These are phyloP conservation scores for Halichondria panicea DNA, from an alignment of 37 sponge, comb jelly and placozoan species.

Conservation along the genomic window DNA sequence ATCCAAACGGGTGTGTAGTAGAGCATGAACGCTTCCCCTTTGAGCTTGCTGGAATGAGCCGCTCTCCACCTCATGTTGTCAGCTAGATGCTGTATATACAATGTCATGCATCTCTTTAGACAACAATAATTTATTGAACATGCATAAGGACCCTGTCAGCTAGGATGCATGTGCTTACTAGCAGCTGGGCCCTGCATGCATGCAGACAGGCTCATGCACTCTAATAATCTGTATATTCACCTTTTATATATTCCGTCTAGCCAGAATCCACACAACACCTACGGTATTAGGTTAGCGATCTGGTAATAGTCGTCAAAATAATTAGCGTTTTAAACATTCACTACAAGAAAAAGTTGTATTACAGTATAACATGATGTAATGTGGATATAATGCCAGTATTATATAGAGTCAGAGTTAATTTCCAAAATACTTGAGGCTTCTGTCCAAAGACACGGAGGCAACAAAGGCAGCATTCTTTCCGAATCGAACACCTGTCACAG, in stretches of 20 bases:
- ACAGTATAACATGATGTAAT: background rate
- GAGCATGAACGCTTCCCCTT: constrained; percentile 50
- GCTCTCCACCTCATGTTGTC: constrained; percentile 19
- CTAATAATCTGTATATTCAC: too few species aligned
- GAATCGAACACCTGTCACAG: constrained; percentile 85
- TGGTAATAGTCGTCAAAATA: background rate
- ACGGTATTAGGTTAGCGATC: too few species aligned
- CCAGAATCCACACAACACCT: too few species aligned
- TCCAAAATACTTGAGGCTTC: constrained; percentile 88
- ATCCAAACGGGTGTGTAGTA: constrained; percentile 56
- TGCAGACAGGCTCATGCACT: too few species aligned
- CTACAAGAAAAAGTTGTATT: background rate
- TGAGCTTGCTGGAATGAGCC: constrained; percentile 37
- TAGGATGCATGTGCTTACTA: too few species aligned
- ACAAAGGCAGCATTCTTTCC: constrained; percentile 93
- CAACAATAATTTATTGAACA: too few species aligned
- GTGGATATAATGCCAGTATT: constrained; percentile 3
- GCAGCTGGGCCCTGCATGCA: too few species aligned
- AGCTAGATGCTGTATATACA: too few species aligned
- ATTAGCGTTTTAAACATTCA: background rate
- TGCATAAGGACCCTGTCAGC: too few species aligned
- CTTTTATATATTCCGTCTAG: too few species aligned
- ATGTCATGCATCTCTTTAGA: too few species aligned
- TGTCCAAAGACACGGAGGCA: constrained; percentile 88
- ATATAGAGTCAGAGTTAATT: background rate